Evolutionary conservation across 2,113 vertebrate genomes (phyloP), one percentile per base, ranked within the genome.

Genomic region (Odocoileus virginianus): DNA sequence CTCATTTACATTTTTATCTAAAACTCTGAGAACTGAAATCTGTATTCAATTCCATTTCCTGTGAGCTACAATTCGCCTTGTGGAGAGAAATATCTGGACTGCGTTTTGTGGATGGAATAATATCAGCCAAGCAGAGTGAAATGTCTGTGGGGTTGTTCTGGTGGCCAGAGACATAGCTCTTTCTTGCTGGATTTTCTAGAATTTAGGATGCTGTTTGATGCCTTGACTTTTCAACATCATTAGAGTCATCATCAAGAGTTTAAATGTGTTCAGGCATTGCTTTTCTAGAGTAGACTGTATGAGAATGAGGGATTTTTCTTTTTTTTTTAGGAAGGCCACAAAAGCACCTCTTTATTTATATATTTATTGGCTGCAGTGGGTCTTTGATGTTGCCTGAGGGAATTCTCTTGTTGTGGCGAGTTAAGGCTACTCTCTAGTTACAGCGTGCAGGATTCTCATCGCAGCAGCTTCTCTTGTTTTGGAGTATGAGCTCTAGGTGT

Each of bases 1-100:
- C 97, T 98, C 96, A 98, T 98, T 98, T 98, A 90, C 96, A 98
- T 98, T 98, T 98, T 97, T 96, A 98, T 98, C 98, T 98, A 95
- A 97, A 98, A 97, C 95, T 98, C 97, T 95, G 93, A 97, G 94
- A 97, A 96, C 91, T 81, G 95, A 98, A 98, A 97, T 98, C 96
- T 97, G 97, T 97, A 97, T 98, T 97, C 97, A 95, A 33, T 97
- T 96, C 95, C 83, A 91, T 93, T 97, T 98, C 93, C 95, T 96
- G 52, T 87, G 81, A 93, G 91, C 91, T 94, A 93, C 96, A 96
- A 96, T 97, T 97, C 79, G 89, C 87, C 96, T 93, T 95, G 84
- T 93, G 98, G 93, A 76, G 88, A 97, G 96, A 97, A 97, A 93
- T 98, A 97, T 97, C 98, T 92, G 79, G 93, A 81, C 87, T 89